Percentiles rank a stretch among this genome's conserved stretches.
phyloP scores from a whole-genome alignment of 2,113 vertebrate genomes.

The Sinocyclocheilus rhinocerous region DNA sequence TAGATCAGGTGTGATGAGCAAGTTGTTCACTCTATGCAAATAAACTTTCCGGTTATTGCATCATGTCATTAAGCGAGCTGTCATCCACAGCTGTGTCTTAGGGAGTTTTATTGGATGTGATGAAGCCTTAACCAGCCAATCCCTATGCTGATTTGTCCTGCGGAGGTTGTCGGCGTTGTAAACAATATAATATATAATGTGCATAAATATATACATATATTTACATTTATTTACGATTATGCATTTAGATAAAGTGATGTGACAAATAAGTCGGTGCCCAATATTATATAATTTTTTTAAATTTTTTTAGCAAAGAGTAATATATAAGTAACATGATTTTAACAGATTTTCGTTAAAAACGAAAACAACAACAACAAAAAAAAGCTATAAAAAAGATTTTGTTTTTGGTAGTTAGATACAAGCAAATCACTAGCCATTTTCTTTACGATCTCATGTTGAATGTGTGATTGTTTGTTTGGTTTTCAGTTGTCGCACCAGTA shows the following conservation, averaged over 20 bases:
- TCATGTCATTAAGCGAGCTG: constrained; percentile 15
- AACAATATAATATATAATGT: no score
- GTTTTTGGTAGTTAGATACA: neutral
- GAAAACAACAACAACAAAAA: no score
- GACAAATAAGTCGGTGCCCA: no score
- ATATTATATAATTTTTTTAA: no score
- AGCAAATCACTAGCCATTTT: neutral
- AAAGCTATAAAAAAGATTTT: no score
- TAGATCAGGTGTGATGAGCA: constrained; percentile 9
- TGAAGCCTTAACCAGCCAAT: constrained; percentile 28
- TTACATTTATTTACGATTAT: no score
- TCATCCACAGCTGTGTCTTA: constrained; percentile 10
- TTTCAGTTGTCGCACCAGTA: constrained; percentile 73
- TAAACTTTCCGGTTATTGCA: constrained; percentile 50
- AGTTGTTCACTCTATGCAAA: constrained; percentile 32
- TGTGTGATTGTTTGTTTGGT: constrained; percentile 41
- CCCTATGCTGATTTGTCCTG: neutral
- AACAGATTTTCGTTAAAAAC: no score
- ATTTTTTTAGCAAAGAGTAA: no score
- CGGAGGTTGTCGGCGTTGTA: neutral
- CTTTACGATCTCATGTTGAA: neutral
- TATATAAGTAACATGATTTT: no score
- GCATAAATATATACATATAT: no score
- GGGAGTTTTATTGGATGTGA: constrained; percentile 18
- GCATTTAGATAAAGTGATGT: no score